Evolutionary conservation across 92 coral and sea anemone genomes (phyloP).

Genomic region (Chrysogorgia sp.): DNA sequence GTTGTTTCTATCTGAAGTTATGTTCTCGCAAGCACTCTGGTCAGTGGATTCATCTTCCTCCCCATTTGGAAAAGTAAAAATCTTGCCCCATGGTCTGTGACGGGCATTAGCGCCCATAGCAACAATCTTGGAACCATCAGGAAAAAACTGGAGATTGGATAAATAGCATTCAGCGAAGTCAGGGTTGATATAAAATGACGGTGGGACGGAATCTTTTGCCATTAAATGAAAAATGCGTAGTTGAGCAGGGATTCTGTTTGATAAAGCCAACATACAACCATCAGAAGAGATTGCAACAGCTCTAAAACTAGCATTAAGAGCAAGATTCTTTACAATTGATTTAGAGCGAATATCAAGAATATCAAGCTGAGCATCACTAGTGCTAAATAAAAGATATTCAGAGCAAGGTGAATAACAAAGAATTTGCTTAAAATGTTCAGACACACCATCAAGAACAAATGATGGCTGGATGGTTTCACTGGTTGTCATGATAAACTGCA

Average conservation of each 20-base stretch:
- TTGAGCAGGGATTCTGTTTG: not conserved
- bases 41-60: not conserved
- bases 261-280: not conserved
- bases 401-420: not conserved
- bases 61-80: conserved; percentile 23
- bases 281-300: not conserved
- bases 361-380: not conserved
- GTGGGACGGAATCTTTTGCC: not conserved
- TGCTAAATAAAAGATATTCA: not conserved
- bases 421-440: not conserved
- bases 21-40: not conserved
- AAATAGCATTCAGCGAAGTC: not conserved
- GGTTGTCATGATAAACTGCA: not conserved
- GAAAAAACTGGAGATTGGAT: not conserved
- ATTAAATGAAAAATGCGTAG: not conserved
- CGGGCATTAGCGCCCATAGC: conserved; percentile 9
- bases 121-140: not conserved
- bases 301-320: not conserved
- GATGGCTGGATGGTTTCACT: not conserved
- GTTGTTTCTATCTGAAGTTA: not conserved
- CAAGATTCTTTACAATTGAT: not conserved
- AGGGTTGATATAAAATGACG: not conserved
- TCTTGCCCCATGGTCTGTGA: conserved; percentile 34
- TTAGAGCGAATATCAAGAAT: not conserved
- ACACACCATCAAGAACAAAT: not conserved